These are phyloP conservation scores for Heliconius congener DNA, from an alignment of 1,140 invertebrate genomes.

Conservation along the genomic window DNA sequence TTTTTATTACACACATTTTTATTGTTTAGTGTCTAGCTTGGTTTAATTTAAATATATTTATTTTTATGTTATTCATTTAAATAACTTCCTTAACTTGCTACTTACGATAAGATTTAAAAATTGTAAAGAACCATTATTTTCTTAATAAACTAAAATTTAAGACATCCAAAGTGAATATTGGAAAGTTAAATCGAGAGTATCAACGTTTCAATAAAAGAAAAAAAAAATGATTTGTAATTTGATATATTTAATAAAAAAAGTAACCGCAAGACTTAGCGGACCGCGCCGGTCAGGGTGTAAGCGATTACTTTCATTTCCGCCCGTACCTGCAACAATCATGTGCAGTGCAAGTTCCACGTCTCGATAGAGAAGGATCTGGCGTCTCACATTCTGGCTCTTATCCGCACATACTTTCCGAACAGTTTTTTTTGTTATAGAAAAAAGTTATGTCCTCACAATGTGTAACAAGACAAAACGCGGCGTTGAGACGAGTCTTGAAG, in stretches of 20 bases:
- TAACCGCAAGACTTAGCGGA: constrained; percentile 5
- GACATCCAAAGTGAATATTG: not conserved
- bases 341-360: constrained; percentile 26
- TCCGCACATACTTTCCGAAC: constrained; percentile 6
- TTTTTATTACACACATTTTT: too few species aligned
- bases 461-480: too few species aligned
- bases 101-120: too few species aligned
- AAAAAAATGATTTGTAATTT: not conserved
- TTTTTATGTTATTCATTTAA: not conserved
- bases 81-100: too few species aligned
- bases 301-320: constrained; percentile 36
- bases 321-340: constrained; percentile 20
- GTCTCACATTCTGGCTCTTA: constrained; percentile 24
- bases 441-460: not conserved
- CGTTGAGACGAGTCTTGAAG: too few species aligned
- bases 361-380: constrained; percentile 28
- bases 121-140: not conserved
- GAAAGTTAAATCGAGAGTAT: not conserved
- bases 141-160: too few species aligned
- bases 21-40: not conserved
- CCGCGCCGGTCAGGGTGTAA: not conserved
- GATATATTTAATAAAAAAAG: not conserved
- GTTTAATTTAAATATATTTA: not conserved
- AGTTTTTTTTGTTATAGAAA: not conserved
- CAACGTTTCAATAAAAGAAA: not conserved